Evolutionary conservation across 1,140 invertebrate genomes (phyloP).

Genomic region (Cydia strobilella): DNA sequence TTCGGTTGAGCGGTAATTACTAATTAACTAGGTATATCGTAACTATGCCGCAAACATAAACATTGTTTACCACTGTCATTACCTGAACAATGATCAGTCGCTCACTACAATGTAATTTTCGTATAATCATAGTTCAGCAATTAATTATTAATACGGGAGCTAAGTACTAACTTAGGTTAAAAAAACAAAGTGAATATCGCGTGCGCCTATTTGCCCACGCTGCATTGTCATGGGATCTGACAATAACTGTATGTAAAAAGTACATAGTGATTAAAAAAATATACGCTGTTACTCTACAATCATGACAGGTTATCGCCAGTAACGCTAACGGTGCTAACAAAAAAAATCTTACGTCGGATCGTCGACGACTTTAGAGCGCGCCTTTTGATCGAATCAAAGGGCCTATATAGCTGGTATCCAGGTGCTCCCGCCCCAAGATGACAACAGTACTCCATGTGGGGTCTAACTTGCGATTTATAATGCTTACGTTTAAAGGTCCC

Average conservation of each 20-base stretch:
- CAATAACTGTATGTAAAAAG: slow-evolving; percentile 4
- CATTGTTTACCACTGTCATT: slow-evolving; percentile 4
- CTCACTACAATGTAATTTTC: slow-evolving; percentile 5
- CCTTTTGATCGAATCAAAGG: too few species aligned
- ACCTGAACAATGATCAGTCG: slow-evolving; percentile 9
- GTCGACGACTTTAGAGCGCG: too few species aligned
- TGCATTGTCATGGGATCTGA: slow-evolving; percentile 12
- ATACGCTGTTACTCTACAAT: too few species aligned
- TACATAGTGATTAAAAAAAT: too few species aligned
- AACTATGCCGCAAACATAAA: neutral
- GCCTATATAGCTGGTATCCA: too few species aligned
- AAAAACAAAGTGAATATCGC: slow-evolving; percentile 6
- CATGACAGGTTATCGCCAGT: too few species aligned
- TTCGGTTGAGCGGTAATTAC: neutral
- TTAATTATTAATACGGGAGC: neutral
- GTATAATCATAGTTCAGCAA: neutral
- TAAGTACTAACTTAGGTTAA: neutral
- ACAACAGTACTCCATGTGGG: too few species aligned
- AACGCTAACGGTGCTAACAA: too few species aligned
- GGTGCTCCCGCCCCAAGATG: too few species aligned
- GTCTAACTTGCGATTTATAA: too few species aligned
- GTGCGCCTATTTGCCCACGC: neutral
- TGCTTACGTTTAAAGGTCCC: too few species aligned
- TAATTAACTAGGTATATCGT: neutral
- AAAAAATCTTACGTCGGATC: too few species aligned